Base-by-base conservation (phyloP, 2,113 vertebrate species). In the Nothocercus nigrocapillus region DNA sequence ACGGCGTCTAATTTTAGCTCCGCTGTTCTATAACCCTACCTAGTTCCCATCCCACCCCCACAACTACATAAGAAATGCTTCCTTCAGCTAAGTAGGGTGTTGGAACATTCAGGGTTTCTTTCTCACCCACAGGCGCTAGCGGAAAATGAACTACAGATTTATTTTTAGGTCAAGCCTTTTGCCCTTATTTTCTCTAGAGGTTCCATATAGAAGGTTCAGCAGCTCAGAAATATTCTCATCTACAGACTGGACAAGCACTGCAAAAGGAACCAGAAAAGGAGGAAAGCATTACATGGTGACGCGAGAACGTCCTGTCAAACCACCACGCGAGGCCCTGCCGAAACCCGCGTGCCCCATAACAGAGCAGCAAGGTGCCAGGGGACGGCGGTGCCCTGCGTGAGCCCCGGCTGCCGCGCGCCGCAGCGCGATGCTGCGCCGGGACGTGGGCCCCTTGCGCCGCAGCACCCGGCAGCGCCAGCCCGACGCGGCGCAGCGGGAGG, bases 21-120 rank as follows among this genome's bases (percentile, higher is more conserved):
- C 62, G 88, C 94, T 94, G 78, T 94, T 95, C 94, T 94, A 42
- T 68, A 97, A 92, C 93, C 80, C 86, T 96, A 96, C 95, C 94
- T 95, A 96, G 92, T 79, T 96, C 92, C 88, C 83, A 92, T 86
- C 92, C 92, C 92, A 94, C 94, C 92, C 94, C 93, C 94, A 95
- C 92, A 74, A 92, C 90, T 77, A 90, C 16, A 97, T 82, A 95
- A 96, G 96, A 96, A 86, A 94, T 94, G 85, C 84, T 96, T 92
- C 94, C 81, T 85, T 93, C 93, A 92, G 93, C 93, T 93, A 95
- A 95, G 93, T 45, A 96, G 93, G 90, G 92, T 95, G 95, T 92
- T 95, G 40, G 92, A 97, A 96, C 94, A 93, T 53, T 11, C 36
- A 90, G 90, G 93, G 82, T 38, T 22, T 72, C 91, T 74, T 67